Conservation (phyloP, 1,140 invertebrate genomes). For the Neuroterus valhalla region DNA sequence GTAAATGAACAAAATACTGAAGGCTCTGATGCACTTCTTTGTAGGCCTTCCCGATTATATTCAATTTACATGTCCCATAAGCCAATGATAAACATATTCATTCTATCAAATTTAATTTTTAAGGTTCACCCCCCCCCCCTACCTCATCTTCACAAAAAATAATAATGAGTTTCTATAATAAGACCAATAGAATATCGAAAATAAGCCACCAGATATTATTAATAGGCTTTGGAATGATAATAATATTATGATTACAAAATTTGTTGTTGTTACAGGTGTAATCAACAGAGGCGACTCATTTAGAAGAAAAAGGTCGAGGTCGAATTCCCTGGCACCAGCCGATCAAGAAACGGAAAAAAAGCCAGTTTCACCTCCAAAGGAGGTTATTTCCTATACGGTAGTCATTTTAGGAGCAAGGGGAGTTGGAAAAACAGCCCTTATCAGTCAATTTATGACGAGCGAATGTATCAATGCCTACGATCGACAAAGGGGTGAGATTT, state of each 20-base stretch:
- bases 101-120: no score
- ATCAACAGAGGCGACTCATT: constrained; percentile 94
- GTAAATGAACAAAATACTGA: no score
- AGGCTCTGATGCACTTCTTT: no score
- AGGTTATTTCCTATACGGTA: constrained; percentile 81
- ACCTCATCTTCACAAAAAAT: no score
- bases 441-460: constrained; percentile 95
- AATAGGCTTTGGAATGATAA: not conserved
- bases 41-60: no score
- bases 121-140: no score
- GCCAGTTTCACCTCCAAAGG: constrained; percentile 73
- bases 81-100: no score
- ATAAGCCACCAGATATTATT: no score
- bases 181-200: no score
- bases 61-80: no score
- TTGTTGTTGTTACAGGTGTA: constrained; percentile 79
- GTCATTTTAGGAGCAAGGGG: constrained; percentile 89
- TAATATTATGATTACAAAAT: not conserved
- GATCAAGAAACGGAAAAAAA: constrained; percentile 62
- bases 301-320: constrained; percentile 84
- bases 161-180: no score
- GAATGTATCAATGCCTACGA: constrained; percentile 96
- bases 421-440: constrained; percentile 92
- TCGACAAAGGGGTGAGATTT: constrained; percentile 81
- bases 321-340: constrained; percentile 79